Base-by-base conservation (phyloP, 1,140 invertebrate species). In the Megathymus violae region DNA sequence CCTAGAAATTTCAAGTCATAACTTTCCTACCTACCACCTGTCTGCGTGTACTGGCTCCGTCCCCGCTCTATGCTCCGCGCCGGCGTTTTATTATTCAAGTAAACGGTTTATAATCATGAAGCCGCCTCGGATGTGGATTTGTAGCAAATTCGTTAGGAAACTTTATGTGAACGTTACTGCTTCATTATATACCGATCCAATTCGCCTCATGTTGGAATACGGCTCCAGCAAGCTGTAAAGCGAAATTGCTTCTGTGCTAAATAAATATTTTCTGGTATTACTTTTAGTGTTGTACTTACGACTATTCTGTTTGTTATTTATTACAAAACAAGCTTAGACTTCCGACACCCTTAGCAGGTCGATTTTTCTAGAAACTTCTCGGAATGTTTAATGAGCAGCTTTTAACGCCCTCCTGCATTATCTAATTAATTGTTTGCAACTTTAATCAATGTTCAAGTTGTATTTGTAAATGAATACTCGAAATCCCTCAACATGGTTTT, bases 81-180 rank as follows among this genome's bases (percentile, higher is more conserved):
- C 48, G 48, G 50, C 52, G 16, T 75, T 75, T 75, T 69, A 75
- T 67, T 67, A 64, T 46, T 64, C 50, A 56, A 62, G 67, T 72
- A 69, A 75, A 72, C 47, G 36, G 40, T 68, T 69, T 75, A 71
- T 69, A 74, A 74, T 71, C 65, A 63, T 61, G 40, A 46, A 15
- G 51, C 46, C 25, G 44, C 52, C 48, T 51, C 44, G 31, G 59
- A 40, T 62, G 48, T 43, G 48, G 48, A 59, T 68, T 74, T 70
- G 68, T 67, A 36, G 71, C 64, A 47, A 67, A 66, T 74, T 67
- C 67, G 71, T 74, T 70, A 74, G 62, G 62, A 41, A 47, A 60
- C 22, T 65, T 71, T 67, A 74, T 51, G 52, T 38, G 63, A 50
- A 15, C 61, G 46, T 54, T 63, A 44, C 52, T 31, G 25, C 25